Percentiles rank a stretch among this genome's conserved stretches.
Conservation (phyloP, 1,140 invertebrate species). For the Saxidomus purpurata region DNA sequence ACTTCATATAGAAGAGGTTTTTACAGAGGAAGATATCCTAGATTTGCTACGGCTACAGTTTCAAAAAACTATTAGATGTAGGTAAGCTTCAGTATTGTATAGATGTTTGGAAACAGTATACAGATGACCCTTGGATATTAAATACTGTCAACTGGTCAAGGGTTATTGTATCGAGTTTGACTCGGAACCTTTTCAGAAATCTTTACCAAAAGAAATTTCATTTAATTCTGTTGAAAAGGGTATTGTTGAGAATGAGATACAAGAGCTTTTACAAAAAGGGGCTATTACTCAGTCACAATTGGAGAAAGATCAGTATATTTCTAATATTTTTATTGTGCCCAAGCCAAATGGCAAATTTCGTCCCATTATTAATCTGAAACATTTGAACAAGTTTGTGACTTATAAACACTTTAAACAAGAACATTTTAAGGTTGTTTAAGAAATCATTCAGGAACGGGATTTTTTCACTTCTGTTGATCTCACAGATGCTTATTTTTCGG, state of each 20-base stretch:
- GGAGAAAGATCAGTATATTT: conserved; percentile 57
- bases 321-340: conserved; percentile 53
- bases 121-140: conserved; percentile 8
- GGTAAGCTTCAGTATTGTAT: conserved; percentile 23
- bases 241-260: conserved; percentile 12
- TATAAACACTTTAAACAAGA: conserved; percentile 68
- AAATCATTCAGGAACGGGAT: conserved; percentile 53
- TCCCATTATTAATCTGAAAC: conserved; percentile 66
- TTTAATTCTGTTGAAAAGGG: neutral
- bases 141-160: neutral
- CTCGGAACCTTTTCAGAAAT: neutral
- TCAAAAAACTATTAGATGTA: neutral
- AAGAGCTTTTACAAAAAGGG: conserved; percentile 23
- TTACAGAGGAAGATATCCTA: neutral
- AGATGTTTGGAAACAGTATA: conserved; percentile 29
- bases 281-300: neutral
- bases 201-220: neutral
- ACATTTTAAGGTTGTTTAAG: conserved; percentile 10
- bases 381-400: conserved; percentile 58
- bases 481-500: conserved; percentile 44
- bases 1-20: neutral
- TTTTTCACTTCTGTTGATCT: conserved; percentile 26
- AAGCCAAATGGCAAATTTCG: conserved; percentile 61
- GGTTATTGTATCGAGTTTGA: neutral
- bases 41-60: neutral